Base-by-base conservation (phyloP, 2,888 invertebrate species). In the Mallateleia sp. region DNA sequence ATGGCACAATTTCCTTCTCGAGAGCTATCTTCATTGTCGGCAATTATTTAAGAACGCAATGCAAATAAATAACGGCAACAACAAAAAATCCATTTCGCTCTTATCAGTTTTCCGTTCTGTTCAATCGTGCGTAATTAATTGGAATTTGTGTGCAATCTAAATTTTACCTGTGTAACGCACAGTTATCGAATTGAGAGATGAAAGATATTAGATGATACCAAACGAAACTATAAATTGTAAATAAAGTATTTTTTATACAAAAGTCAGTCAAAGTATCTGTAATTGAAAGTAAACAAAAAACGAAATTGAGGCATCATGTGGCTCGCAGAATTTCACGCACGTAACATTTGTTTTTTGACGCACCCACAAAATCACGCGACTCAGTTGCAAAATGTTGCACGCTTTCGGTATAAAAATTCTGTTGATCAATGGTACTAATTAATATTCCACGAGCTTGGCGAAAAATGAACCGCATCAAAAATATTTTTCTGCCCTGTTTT, bases 51-150 rank as follows among this genome's bases (percentile, higher is more conserved):
- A 77, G 24, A 56, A 66, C 34, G 6, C 18, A 15, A 5, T 71
- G 34, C 47, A 9, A 58, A n/a, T 28, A 38, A 58, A 45, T 22
- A 67, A 56, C n/a, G 32, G 25, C 20, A 45, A 62, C 25, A 74
- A 32, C 6, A 77, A 77, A 54, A 52, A 75, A n/a, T 60, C 15
- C 42, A 82, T 77, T 77, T 38, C 56, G 32, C 32, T 75, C 20
- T 80, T 75, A 85, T 85, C 79, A 83, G 85, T 69, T 80, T 71
- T 74, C 79, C 74, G 78, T 85, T 84, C 52, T 84, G 66, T 84
- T 84, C 84, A 84, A 72, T 79, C 72, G 67, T 60, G 42, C 38
- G 69, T 56, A 71, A 82, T 56, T 77, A 62, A 77, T 62, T 71
- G 15, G 64, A 47, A 56, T 77, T 69, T 45, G 83, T 83, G 72